Evolutionary conservation across 2,888 invertebrate species (phyloP), one percentile per base, ranked within the genome.

Genomic region (Ypsolopha sequella): DNA sequence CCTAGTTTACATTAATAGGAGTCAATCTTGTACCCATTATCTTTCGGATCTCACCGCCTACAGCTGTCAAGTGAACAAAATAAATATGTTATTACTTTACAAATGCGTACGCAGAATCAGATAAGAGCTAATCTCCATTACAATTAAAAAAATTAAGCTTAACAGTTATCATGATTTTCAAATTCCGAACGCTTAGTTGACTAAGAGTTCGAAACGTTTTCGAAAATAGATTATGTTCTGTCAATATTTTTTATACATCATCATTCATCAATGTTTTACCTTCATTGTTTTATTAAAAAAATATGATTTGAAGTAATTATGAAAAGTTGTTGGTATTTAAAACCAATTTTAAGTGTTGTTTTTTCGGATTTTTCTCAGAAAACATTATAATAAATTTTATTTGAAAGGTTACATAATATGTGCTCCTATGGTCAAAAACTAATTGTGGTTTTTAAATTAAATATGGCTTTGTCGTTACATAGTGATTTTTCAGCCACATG

Each of bases 21-120:
- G 60, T 11, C 47, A 4, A 10, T 44, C 48, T 36, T 33, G 14
- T 33, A 46, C 41, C 44, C 36, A 56, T 72, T 81, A 82, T 80
- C 77, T 66, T 55, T 51, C 61, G 55, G 65, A 82, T 85, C 85
- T 66, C 63, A 60, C 77, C 77, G 79, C 85, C 82, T 73, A 79
- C 80, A 73, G 75, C 82, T 85, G 86, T 85, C 84, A 85, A 73
- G 76, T 70, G 75, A 69, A 76, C 74, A 77, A 78, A 84, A 84
- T 84, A 84, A 80, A 84, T 82, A 82, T 82, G 84, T 85, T 84
- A 78, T 81, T 78, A 79, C 80, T 72, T 41, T 49, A 49, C 39
- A 35, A 80, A 81, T 80, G 78, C 77, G 71, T 72, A 76, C 71
- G 71, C 74, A 58, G 56, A 68, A 82, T 85, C 82, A 76, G 85